A percentile compares a stretch with the other conserved stretches of the same genome.
phyloP scores from a whole-genome alignment of 2,888 invertebrate species.

The Thera britannica region DNA sequence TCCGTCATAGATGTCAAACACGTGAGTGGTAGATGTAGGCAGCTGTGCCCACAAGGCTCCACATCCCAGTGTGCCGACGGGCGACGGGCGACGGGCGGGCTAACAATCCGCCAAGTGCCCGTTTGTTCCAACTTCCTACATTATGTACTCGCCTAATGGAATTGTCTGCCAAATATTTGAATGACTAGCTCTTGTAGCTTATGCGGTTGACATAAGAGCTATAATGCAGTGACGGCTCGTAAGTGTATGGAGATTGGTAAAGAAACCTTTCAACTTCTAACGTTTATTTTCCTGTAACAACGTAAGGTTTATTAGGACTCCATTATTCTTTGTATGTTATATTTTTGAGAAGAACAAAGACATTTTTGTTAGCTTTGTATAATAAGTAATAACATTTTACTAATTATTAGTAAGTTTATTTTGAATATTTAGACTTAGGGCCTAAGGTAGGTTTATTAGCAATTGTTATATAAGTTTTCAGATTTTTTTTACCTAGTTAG shows the following conservation, averaged over 20 bases:
- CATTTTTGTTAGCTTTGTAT: not conserved
- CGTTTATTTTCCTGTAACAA: conserved; percentile 16
- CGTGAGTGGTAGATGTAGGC: too few relatives aligned
- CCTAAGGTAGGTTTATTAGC: too few relatives aligned
- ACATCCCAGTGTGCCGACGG: conserved; percentile 44
- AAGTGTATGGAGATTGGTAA: conserved; percentile 38
- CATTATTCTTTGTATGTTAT: conserved; percentile 2
- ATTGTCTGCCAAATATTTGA: conserved; percentile 60
- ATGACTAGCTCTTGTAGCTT: conserved; percentile 5
- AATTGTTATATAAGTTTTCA: too few relatives aligned
- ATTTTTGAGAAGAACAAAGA: not conserved
- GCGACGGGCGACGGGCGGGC: conserved; percentile 47
- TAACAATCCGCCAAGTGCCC: conserved; percentile 59
- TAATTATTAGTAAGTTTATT: too few relatives aligned
- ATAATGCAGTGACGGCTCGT: conserved; percentile 18
- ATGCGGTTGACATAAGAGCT: conserved; percentile 17
- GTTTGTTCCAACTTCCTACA: conserved; percentile 53
- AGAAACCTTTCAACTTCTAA: conserved; percentile 26
- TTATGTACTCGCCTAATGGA: conserved; percentile 60
- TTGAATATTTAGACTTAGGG: too few relatives aligned
- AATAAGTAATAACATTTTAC: too few relatives aligned
- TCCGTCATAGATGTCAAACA: not conserved
- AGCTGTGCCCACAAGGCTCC: conserved; percentile 25
- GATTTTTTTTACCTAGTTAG: too few relatives aligned
- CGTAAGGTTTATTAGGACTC: conserved; percentile 10